A percentile compares a stretch with the other conserved stretches of the same genome.
Evolutionary conservation across 2,888 invertebrate species (phyloP).

Genomic region (Apomyelois bistriatella): DNA sequence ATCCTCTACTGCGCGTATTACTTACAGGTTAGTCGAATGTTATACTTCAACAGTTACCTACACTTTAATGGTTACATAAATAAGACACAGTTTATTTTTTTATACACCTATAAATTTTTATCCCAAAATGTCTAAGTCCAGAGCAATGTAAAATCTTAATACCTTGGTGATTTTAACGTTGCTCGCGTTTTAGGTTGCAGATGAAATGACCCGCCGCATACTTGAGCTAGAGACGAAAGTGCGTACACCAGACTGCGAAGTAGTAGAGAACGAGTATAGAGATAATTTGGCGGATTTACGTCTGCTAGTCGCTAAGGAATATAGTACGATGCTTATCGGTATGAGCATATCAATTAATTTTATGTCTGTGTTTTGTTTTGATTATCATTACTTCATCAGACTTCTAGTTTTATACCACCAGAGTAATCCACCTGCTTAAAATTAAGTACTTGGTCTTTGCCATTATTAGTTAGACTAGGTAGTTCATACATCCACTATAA

Average conservation of each 20-base stretch:
- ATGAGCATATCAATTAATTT: not conserved
- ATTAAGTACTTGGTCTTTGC: no score
- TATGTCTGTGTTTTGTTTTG: not conserved
- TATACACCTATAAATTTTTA: no score
- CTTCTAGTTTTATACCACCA: no score
- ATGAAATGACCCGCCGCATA: constrained; percentile 75
- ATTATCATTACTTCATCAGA: no score
- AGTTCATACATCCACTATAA: no score
- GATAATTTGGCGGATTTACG: constrained; percentile 81
- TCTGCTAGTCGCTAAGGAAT: constrained; percentile 81
- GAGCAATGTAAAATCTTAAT: no score
- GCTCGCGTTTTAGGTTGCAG: constrained; percentile 63
- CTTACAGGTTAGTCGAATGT: constrained; percentile 66
- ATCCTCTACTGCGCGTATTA: constrained; percentile 83
- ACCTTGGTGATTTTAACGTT: no score
- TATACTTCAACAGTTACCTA: not conserved
- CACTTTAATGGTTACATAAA: no score
- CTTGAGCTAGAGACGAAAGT: constrained; percentile 73
- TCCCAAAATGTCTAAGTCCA: no score
- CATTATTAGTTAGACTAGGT: no score
- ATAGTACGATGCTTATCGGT: constrained; percentile 80
- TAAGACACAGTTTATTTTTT: no score
- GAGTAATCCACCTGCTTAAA: no score
- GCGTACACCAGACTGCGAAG: constrained; percentile 70
- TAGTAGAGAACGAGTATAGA: constrained; percentile 65